Conservation (phyloP, 2,797 vertebrate genomes). For the Monodelphis domestica region DNA sequence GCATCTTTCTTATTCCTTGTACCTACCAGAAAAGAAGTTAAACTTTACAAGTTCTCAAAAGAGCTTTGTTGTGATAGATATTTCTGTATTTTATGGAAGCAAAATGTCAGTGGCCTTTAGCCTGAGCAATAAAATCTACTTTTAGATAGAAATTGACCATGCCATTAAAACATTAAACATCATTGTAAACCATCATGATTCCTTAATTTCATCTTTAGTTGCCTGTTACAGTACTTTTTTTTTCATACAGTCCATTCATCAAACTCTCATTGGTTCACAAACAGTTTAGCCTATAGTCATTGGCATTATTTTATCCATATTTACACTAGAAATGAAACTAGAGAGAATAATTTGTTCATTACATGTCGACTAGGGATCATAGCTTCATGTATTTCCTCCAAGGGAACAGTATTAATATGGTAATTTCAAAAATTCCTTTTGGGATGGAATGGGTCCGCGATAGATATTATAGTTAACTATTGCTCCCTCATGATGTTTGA, state of each 20-base stretch:
- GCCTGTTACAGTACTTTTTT: slow-evolving; percentile 74
- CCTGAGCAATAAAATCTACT: slow-evolving; percentile 81
- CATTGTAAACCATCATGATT: slow-evolving; percentile 81
- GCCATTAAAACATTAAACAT: slow-evolving; percentile 82
- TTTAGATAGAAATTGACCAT: slow-evolving; percentile 80
- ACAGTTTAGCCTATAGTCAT: slow-evolving; percentile 76
- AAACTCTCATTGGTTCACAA: slow-evolving; percentile 81
- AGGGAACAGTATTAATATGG: not conserved
- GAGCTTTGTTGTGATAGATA: slow-evolving; percentile 50
- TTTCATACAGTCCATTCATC: slow-evolving; percentile 76
- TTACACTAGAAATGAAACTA: slow-evolving; percentile 73
- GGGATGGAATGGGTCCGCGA: not conserved
- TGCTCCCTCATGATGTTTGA: not conserved
- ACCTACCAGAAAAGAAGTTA: slow-evolving; percentile 39
- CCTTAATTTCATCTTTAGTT: slow-evolving; percentile 79
- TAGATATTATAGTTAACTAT: not conserved
- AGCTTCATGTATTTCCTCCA: not conserved
- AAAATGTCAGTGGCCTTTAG: slow-evolving; percentile 81
- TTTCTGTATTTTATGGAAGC: slow-evolving; percentile 76
- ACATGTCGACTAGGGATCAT: not conserved
- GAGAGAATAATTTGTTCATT: not conserved
- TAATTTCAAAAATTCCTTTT: not conserved
- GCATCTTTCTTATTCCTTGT: not conserved
- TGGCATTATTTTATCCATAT: slow-evolving; percentile 74
- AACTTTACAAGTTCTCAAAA: slow-evolving; percentile 73